Conservation (phyloP, 35 echinoderm and acorn worm genomes). For the Stichopus chloronotus region DNA sequence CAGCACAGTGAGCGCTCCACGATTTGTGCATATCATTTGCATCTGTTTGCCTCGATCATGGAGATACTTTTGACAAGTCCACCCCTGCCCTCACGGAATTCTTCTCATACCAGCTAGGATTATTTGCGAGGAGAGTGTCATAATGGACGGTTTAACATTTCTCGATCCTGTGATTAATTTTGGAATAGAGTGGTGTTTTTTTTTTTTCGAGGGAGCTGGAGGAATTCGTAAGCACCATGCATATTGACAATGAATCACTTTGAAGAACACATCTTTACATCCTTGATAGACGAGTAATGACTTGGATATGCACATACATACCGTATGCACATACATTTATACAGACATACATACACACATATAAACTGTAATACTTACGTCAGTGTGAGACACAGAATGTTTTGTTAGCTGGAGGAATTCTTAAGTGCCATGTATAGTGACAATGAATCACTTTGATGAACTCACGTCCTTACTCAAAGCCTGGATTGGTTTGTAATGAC, state of each 20-base stretch:
- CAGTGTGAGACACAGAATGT: too few relatives aligned
- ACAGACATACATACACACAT: too few relatives aligned
- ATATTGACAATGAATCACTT: conserved; percentile 36
- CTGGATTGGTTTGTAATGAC: too few relatives aligned
- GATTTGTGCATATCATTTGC: background rate
- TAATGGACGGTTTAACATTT: conserved; percentile 30
- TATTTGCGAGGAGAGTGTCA: background rate
- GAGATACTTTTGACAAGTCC: background rate
- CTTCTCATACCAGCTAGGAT: conserved; percentile 33
- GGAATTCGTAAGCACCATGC: background rate
- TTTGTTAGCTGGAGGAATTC: conserved; percentile 11
- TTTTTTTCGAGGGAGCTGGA: background rate
- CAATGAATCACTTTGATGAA: conserved; percentile 7
- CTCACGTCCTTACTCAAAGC: too few relatives aligned
- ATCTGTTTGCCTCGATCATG: background rate
- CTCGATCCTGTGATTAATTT: conserved; percentile 38
- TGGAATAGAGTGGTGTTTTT: conserved; percentile 25
- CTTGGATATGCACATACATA: too few relatives aligned
- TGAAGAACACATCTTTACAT: background rate
- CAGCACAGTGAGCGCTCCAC: too few relatives aligned
- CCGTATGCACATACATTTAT: too few relatives aligned
- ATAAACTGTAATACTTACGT: too few relatives aligned
- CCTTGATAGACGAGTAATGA: background rate
- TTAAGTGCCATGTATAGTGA: background rate
- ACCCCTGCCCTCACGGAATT: conserved; percentile 37